A percentile compares a stretch with the other conserved stretches of the same genome.
Conservation (phyloP, 2,888 invertebrate genomes). For the Macrophya alboannulata region DNA sequence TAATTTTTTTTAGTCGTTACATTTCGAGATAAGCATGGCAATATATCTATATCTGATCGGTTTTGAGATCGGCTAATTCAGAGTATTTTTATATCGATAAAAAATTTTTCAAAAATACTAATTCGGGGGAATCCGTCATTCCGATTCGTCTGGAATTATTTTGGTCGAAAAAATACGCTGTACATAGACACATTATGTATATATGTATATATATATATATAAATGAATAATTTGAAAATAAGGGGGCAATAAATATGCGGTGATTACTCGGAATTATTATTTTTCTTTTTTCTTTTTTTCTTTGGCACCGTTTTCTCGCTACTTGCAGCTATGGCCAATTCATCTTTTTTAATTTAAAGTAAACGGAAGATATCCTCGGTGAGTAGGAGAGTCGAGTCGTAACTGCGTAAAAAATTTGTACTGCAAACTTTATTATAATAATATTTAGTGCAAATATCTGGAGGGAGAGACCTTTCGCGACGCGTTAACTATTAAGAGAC, state of each 20-base stretch:
- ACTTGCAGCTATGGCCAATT: not conserved
- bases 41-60: not conserved
- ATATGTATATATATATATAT: not conserved
- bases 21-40: constrained; percentile 9
- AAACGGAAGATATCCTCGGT: not conserved
- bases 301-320: not conserved
- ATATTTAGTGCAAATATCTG: not conserved
- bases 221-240: constrained; percentile 12
- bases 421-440: constrained; percentile 10
- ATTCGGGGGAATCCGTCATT: not conserved
- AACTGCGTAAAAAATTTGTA: not conserved
- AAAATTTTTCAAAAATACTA: not conserved
- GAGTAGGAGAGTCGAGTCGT: too few relatives aligned
- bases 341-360: not conserved
- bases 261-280: not conserved
- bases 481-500: not conserved
- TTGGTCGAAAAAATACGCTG: too few relatives aligned
- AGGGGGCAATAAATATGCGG: not conserved
- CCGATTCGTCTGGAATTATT: not conserved
- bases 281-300: too few relatives aligned
- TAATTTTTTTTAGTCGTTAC: not conserved
- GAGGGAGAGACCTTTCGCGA: not conserved
- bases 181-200: too few relatives aligned
- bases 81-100: not conserved
- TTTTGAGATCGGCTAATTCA: not conserved